These are phyloP conservation scores for Petroica traversi DNA, from an alignment of 2,113 vertebrate species.

Conservation along the genomic window DNA sequence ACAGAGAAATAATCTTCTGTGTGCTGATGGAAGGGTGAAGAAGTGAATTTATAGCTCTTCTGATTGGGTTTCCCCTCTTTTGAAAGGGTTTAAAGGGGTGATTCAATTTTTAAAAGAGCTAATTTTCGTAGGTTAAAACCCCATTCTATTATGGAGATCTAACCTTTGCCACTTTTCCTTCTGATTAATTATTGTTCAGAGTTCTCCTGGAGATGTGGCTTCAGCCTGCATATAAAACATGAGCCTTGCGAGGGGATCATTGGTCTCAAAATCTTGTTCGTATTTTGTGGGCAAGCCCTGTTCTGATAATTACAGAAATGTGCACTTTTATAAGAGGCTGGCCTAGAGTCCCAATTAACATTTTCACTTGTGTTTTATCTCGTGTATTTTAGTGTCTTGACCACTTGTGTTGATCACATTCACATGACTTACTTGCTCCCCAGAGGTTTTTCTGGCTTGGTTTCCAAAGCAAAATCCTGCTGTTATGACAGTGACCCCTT, in stretches of 20 bases:
- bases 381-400: not conserved
- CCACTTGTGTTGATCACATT: not conserved
- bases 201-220: not conserved
- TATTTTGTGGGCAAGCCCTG: not conserved
- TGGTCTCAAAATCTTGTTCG: not conserved
- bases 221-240: not conserved
- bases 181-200: not conserved
- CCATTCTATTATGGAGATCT: not conserved
- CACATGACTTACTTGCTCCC: not conserved
- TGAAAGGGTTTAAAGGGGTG: not conserved
- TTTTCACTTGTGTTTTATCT: not conserved
- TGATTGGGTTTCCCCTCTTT: not conserved
- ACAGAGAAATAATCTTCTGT: not conserved
- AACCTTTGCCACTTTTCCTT: not conserved
- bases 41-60: not conserved
- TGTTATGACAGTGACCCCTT: not conserved
- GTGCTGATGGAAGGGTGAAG: not conserved
- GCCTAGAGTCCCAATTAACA: not conserved
- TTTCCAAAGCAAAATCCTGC: not conserved
- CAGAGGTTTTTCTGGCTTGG: not conserved
- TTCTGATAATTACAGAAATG: not conserved
- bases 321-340: not conserved
- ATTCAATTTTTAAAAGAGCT: not conserved
- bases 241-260: not conserved
- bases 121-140: not conserved